phyloP scores from a whole-genome alignment of 53 echinoderm and acorn worm species.

The Pentamera pediparva region DNA sequence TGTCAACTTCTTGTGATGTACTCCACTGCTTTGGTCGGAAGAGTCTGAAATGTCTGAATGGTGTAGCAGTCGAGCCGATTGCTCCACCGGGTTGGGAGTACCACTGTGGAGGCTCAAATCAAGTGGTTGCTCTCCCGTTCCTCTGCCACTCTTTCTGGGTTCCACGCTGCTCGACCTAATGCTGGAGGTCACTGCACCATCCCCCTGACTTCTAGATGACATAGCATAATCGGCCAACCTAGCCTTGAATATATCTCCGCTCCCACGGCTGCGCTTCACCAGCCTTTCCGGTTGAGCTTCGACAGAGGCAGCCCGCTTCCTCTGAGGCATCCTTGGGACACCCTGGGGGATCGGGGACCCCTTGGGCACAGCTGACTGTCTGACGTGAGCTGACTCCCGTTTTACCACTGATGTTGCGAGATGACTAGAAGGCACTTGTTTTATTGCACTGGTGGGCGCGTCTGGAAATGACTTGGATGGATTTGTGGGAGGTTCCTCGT shows the following conservation, averaged over 20 bases:
- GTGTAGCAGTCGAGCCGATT: background rate
- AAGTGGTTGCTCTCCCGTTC: background rate
- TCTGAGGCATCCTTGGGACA: background rate
- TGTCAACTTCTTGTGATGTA: background rate
- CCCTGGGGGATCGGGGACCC: background rate
- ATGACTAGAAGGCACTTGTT: constrained; percentile 3
- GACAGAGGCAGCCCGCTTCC: background rate
- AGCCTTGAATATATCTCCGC: constrained; percentile 20
- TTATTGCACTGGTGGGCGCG: background rate
- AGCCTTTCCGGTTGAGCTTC: background rate
- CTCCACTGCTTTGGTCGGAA: background rate
- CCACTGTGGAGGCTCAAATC: constrained; percentile 1
- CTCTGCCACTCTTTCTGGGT: too few relatives aligned
- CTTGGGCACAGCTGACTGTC: background rate
- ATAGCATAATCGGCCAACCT: constrained; percentile 7
- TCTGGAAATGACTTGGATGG: background rate
- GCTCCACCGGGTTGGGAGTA: background rate
- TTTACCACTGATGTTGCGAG: too few relatives aligned
- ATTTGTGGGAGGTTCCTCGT: background rate
- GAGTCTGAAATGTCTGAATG: background rate
- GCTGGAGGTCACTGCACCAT: constrained; percentile 5
- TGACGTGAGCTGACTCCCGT: background rate
- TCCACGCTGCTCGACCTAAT: background rate
- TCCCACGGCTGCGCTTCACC: constrained; percentile 10
- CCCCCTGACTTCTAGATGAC: background rate